A percentile compares a stretch with the other conserved stretches of the same genome.
Evolutionary conservation across 2,797 vertebrate genomes (phyloP).

Genomic region (Aotus griseimembra): DNA sequence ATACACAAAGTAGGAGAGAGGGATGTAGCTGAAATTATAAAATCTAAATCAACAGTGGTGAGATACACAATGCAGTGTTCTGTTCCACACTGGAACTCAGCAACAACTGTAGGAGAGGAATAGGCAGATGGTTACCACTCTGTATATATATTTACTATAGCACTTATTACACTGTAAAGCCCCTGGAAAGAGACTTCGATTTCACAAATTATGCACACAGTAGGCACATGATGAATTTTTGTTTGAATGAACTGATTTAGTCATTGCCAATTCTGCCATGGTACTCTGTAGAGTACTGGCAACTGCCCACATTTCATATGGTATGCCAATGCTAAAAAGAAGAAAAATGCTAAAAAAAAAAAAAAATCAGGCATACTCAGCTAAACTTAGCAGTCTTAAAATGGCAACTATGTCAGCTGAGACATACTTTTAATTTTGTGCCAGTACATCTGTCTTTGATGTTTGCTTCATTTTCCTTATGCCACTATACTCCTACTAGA

Average conservation of each 20-base stretch:
- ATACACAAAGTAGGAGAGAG: background rate
- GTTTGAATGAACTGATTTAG: conserved; percentile 71
- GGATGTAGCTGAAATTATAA: background rate
- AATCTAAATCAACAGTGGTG: background rate
- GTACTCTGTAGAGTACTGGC: conserved; percentile 67
- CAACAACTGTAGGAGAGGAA: background rate
- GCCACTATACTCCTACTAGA: conserved; percentile 19
- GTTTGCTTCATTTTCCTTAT: conserved; percentile 60
- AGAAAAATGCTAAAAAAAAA: conserved; percentile 32
- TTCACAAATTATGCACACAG: conserved; percentile 55
- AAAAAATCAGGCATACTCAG: conserved; percentile 45
- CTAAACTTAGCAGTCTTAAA: conserved; percentile 74
- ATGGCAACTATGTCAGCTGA: conserved; percentile 72
- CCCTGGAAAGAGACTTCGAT: conserved; percentile 32
- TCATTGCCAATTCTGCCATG: conserved; percentile 67
- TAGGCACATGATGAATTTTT: conserved; percentile 57
- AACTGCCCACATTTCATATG: conserved; percentile 74
- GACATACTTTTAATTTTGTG: conserved; percentile 61
- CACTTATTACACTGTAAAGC: background rate
- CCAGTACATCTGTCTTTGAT: conserved; percentile 67
- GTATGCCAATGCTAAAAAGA: conserved; percentile 60
- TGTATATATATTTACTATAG: background rate
- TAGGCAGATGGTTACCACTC: background rate
- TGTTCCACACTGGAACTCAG: background rate
- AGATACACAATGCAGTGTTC: background rate